These are phyloP conservation scores for Ceyx cyanopectus DNA, from an alignment of 2,113 vertebrate genomes.

Conservation along the genomic window DNA sequence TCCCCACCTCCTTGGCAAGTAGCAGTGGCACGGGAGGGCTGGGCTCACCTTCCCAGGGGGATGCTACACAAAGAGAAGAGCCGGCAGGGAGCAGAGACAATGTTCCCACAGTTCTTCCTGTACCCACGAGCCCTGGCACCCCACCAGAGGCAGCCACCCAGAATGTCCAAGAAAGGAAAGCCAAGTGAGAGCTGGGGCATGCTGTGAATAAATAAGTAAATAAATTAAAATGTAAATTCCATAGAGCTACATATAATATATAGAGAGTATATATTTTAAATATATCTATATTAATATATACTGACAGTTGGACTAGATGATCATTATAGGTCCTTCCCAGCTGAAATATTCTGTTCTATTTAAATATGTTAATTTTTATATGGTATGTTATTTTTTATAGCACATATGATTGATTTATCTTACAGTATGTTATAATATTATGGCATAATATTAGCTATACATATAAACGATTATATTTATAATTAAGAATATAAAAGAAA, in stretches of 20 bases:
- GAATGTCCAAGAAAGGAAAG: slow-evolving; percentile 79
- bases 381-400: background rate
- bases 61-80: slow-evolving; percentile 81
- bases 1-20: background rate
- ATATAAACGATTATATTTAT: background rate
- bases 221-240: too few relatives aligned
- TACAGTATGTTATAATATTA: background rate
- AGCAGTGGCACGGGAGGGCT: background rate
- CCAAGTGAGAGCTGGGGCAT: background rate
- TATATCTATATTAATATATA: background rate
- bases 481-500: background rate
- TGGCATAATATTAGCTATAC: background rate
- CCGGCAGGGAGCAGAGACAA: slow-evolving; percentile 80
- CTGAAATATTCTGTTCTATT: background rate
- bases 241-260: background rate
- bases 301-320: background rate
- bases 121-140: slow-evolving; percentile 87
- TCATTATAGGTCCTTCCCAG: background rate
- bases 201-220: background rate
- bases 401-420: background rate
- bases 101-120: slow-evolving; percentile 76
- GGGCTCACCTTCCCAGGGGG: background rate
- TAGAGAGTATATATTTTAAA: background rate
- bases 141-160: slow-evolving; percentile 80
- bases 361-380: background rate